phyloP scores from a whole-genome alignment of 2,797 vertebrate genomes.

The Clarias platycephalus region DNA sequence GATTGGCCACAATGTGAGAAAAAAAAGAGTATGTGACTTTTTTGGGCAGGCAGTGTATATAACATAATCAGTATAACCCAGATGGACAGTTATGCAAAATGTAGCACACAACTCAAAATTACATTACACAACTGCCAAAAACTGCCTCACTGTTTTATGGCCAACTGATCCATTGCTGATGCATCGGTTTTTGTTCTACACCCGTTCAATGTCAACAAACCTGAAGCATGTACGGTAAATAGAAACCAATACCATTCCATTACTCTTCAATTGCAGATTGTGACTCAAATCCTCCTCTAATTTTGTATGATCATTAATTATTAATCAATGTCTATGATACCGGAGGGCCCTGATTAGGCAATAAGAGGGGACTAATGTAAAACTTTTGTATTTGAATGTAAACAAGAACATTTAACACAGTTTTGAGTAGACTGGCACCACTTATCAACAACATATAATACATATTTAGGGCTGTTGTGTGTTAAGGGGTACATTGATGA shows the following conservation, averaged over 20 bases:
- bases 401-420: background rate
- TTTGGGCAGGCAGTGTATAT: background rate
- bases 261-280: background rate
- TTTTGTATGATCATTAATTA: background rate
- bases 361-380: background rate
- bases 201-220: background rate
- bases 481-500: no score
- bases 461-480: no score
- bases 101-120: background rate
- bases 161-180: background rate
- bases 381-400: background rate
- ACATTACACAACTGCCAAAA: background rate
- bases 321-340: background rate
- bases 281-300: background rate
- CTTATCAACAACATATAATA: no score
- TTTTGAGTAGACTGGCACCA: no score
- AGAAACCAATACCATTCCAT: background rate
- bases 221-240: background rate
- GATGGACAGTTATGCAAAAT: background rate
- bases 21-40: no score
- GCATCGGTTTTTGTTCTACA: background rate
- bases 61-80: background rate
- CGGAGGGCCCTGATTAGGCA: background rate
- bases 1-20: no score
- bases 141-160: background rate